Evolutionary conservation across 2,797 vertebrate species (phyloP), one percentile per base, ranked within the genome.

Genomic region (Brotula barbata): DNA sequence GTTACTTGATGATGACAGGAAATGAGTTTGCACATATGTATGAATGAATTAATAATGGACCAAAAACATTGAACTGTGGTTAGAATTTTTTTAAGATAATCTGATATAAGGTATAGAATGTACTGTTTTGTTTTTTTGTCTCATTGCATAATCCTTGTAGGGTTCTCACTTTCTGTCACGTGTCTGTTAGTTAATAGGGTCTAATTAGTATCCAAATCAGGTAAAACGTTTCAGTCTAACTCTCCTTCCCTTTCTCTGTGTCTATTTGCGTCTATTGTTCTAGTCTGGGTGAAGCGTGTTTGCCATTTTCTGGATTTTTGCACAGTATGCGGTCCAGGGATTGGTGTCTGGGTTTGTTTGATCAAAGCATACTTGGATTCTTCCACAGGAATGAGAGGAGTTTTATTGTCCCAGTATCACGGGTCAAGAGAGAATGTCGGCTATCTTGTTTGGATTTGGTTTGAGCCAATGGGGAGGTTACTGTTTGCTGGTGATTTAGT

Each of bases 231-330:
- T 68, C 58, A 34, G 23, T 73, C 31, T 54, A 14, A 10, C 1
- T 22, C 40, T 10, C n/a, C 51, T 20, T 51, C 28, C 14, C 64
- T 3, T 20, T 36, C 22, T 42, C 21, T 45, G 28, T 66, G n/a
- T n/a, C 42, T 23, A 15, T 69, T 41, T 45, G 31, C 49, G 44
- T 64, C 53, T 9, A 45, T 50, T 51, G 3, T 28, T 13, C 19
- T n/a, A n/a, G n/a, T n/a, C n/a, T n/a, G n/a, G n/a, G n/a, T n/a
- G n/a, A n/a, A n/a, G n/a, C 68, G 52, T 80, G 63, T 82, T 75
- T 60, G 72, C 75, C 67, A 49, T 76, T 55, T 85, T 80, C 78
- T 73, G 67, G 58, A 17, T 71, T 68, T 67, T 71, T 84, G 73
- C 71, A 66, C 78, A 59, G 63, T 57, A 58, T 73, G 60, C 58